Evolutionary conservation across 2,113 vertebrate genomes (phyloP).

Genomic region (Meleagris gallopavo): DNA sequence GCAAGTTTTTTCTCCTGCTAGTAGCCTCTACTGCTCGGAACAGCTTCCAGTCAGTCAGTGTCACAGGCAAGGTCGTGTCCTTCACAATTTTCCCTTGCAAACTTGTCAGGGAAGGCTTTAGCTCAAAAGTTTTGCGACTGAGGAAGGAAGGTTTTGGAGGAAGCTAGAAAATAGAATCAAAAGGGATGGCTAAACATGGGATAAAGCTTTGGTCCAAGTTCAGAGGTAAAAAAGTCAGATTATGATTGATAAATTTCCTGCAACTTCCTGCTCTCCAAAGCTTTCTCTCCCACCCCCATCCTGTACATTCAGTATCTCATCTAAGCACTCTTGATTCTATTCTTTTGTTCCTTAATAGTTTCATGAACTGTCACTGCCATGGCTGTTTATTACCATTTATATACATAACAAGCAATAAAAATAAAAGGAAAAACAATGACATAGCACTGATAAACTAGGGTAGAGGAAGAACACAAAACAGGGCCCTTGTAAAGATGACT

Average conservation of each 20-base stretch:
- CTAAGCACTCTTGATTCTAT: neutral
- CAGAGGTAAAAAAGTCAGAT: neutral
- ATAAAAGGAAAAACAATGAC: neutral
- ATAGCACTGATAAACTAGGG: neutral
- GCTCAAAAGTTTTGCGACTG: conserved; percentile 75
- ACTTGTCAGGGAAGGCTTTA: conserved; percentile 70
- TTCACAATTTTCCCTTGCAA: conserved; percentile 71
- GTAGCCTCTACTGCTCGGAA: conserved; percentile 76
- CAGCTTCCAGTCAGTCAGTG: conserved; percentile 81
- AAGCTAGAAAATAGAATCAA: conserved; percentile 73
- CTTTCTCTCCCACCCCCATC: neutral
- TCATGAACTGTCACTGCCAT: neutral
- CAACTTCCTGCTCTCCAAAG: neutral
- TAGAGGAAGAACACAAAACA: neutral
- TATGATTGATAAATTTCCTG: neutral
- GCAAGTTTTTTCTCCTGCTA: conserved; percentile 78
- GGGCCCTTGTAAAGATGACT: neutral
- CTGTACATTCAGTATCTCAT: neutral
- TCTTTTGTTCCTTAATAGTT: neutral
- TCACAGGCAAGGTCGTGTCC: conserved; percentile 80
- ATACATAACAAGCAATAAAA: neutral
- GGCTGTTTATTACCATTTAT: neutral
- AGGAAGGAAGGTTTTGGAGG: conserved; percentile 86
- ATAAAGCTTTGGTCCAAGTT: neutral
- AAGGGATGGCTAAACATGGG: neutral